These are phyloP conservation scores for Phorcus lineatus DNA, from an alignment of 2,888 invertebrate species.

Conservation along the genomic window DNA sequence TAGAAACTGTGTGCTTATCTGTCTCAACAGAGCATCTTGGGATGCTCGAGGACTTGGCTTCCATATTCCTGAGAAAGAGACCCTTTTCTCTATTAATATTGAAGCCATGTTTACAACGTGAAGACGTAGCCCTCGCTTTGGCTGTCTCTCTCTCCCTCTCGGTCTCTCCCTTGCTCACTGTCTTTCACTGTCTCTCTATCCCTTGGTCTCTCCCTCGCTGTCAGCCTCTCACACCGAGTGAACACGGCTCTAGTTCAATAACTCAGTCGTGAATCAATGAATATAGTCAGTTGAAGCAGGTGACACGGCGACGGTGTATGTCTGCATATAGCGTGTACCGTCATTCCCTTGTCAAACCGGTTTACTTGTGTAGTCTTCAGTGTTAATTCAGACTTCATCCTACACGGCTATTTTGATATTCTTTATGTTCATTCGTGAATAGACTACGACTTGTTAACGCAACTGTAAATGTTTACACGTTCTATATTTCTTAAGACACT, in stretches of 20 bases:
- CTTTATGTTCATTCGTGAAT: not conserved
- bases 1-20: constrained; percentile 30
- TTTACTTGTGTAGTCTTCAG: constrained; percentile 8
- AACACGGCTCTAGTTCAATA: not conserved
- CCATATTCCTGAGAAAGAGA: constrained; percentile 35
- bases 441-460: not conserved
- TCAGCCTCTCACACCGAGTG: not conserved
- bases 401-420: not conserved
- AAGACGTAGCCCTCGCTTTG: not conserved
- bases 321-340: not conserved
- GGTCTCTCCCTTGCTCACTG: not conserved
- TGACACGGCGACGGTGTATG: not conserved
- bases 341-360: constrained; percentile 20
- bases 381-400: not conserved
- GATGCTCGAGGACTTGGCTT: not conserved
- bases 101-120: constrained; percentile 30
- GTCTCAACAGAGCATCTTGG: constrained; percentile 27
- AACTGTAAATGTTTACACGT: not conserved
- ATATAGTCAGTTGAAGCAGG: constrained; percentile 7
- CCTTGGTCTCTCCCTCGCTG: not conserved
- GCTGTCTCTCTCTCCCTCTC: not conserved
- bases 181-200: not conserved
- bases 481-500: not conserved
- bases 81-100: constrained; percentile 26
- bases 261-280: not conserved